Base-by-base conservation (phyloP, 2,113 vertebrate species). In the Orthonyx spaldingii region DNA sequence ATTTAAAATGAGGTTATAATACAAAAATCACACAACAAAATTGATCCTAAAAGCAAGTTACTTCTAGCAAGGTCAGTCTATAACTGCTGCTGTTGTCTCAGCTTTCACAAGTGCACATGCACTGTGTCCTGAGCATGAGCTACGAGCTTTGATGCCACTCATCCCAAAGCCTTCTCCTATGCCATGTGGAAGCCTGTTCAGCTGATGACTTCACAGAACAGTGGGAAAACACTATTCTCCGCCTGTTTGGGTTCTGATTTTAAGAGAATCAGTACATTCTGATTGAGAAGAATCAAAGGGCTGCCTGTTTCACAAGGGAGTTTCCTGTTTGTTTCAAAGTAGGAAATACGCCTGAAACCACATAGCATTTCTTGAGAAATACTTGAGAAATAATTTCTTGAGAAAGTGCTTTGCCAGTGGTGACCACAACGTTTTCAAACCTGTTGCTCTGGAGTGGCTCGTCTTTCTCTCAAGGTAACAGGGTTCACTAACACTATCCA, bases 311-410 rank as follows among this genome's bases (percentile, higher is more conserved):
- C 69, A 47, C 35, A 41, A 83, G 61, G 26, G 53, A 56, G 35
- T 56, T 95, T 77, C 70, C 50, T 80, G 50, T 94, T 91, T 95
- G 55, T 85, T 88, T 85, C 90, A 86, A 46, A 83, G 59, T 12
- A 80, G 46, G 59, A 85, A 85, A 44, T 11, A 77, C 93, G 70
- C 24, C 49, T 66, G 50, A 93, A 96, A 74, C 50, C 60, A 89
- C 3, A 0, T 0, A 65, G 28, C 16, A 63, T 75, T 65, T 89
- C 57, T 65, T 78, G 42, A 87, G 37, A 69, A 89, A 93, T n/a
- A n/a, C n/a, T n/a, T n/a, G n/a, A n/a, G n/a, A n/a, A n/a, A n/a
- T n/a, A n/a, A 63, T 75, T 65, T 89, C 57, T 65, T 78, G 42
- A 87, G 37, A 69, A 89, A 93, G 52, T 44, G 24, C 23, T 69